Evolutionary conservation across 2,797 vertebrate species (phyloP), one percentile per base, ranked within the genome.

Genomic region (Telmatherina bonti): DNA sequence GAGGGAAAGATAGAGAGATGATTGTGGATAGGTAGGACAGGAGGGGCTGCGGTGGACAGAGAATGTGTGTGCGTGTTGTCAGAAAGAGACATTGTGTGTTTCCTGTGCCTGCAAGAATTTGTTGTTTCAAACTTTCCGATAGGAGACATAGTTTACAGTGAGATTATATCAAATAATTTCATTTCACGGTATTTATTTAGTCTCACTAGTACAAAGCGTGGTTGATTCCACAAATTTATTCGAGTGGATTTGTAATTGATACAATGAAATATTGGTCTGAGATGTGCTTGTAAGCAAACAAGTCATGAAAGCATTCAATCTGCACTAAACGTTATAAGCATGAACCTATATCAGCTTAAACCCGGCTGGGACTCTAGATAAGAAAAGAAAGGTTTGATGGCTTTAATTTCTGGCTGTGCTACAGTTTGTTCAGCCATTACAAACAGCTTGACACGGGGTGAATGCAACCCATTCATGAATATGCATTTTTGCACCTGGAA

Each of bases 401-500:
- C 55, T 60, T 70, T 70, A 71, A 58, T 72, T 81, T 59, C 71
- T 76, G 84, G 63, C 49, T 67, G 29, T 4, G 33, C 36, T 56
- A 11, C 35, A 67, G 73, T 86, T 82, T 76, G 62, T 68, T 81
- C 47, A 78, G 53, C 71, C 57, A 52, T 76, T 74, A 79, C 41
- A 82, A 64, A 63, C 43, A 66, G 54, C 47, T 31, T 81, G 74
- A 78, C 5, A 57, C 53, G 26, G 64, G 62, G 61, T 15, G 10
- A 83, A 83, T 68, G 55, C 63, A 79, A 89, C 54, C 52, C 76
- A 69, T 35, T 66, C 49, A 88, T 89, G 72, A 89, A 92, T 90
- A 91, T 87, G 75, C 56, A 92, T 78, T 35, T 22, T 12, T 55
- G 82, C 88, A 90, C 79, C 85, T 88, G 84, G 84, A 82, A 51